Conservation (phyloP, 1,140 invertebrate genomes). For the Lutraria rhynchaena region DNA sequence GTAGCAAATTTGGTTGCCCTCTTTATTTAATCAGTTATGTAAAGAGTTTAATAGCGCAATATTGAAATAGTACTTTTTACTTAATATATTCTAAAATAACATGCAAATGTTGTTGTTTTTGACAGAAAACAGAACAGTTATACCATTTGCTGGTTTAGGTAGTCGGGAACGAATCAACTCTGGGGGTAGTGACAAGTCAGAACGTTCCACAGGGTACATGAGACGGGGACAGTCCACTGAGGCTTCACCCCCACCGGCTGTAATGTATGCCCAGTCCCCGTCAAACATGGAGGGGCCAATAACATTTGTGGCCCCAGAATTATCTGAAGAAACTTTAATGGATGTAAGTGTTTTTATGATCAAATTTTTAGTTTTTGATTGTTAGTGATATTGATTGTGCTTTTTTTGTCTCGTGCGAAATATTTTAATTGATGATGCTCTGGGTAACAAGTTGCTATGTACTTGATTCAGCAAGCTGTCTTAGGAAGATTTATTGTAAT, state of each 20-base stretch:
- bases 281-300: slow-evolving; percentile 85
- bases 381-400: too few relatives aligned
- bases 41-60: too few relatives aligned
- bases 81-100: too few relatives aligned
- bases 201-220: slow-evolving; percentile 62
- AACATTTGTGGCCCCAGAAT: slow-evolving; percentile 93
- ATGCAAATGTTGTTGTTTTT: neutral
- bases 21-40: too few relatives aligned
- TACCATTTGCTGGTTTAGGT: slow-evolving; percentile 62
- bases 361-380: too few relatives aligned
- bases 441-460: too few relatives aligned
- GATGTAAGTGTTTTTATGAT: slow-evolving; percentile 86
- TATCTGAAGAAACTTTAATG: slow-evolving; percentile 97
- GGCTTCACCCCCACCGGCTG: slow-evolving; percentile 70
- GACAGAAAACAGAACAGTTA: slow-evolving; percentile 56
- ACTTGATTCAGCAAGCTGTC: too few relatives aligned
- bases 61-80: too few relatives aligned
- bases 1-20: too few relatives aligned
- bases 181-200: slow-evolving; percentile 67
- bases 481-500: too few relatives aligned
- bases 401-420: too few relatives aligned
- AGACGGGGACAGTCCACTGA: slow-evolving; percentile 61
- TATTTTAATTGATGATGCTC: too few relatives aligned
- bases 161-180: slow-evolving; percentile 68
- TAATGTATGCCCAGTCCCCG: slow-evolving; percentile 83